Evolutionary conservation across 2,113 vertebrate species (phyloP).

Genomic region (Hystrix brachyura): DNA sequence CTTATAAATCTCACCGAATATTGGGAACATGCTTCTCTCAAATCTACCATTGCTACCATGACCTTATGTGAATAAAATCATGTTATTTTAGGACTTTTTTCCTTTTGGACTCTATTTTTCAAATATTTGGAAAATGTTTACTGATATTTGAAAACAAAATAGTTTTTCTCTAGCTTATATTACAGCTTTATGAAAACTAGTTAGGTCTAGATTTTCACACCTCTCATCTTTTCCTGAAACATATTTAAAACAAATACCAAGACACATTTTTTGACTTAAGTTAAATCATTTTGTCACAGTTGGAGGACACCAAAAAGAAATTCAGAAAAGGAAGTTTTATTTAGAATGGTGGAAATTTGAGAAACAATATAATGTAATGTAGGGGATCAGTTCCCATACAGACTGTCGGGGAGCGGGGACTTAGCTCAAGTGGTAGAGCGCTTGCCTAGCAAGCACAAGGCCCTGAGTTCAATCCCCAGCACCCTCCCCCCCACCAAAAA

Average conservation of each 20-base stretch:
- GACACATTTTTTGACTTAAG: background rate
- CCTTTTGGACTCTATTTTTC: background rate
- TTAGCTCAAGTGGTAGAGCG: too few species aligned
- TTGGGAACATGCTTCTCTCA: background rate
- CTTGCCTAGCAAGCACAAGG: too few species aligned
- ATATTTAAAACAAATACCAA: background rate
- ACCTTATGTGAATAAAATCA: background rate
- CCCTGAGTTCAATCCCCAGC: too few species aligned
- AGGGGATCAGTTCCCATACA: background rate
- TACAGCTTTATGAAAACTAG: background rate
- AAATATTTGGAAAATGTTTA: constrained; percentile 49
- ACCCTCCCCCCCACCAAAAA: too few species aligned
- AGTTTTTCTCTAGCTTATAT: background rate
- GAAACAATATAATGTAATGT: background rate
- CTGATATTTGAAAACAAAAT: background rate
- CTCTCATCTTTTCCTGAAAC: background rate
- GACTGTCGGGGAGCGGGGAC: background rate
- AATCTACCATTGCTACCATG: background rate
- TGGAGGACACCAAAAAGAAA: background rate
- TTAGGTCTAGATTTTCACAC: background rate
- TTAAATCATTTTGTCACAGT: background rate
- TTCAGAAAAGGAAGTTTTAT: background rate
- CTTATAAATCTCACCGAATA: background rate
- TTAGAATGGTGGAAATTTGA: background rate
- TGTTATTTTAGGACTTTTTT: background rate